Evolutionary conservation across 1,140 invertebrate species (phyloP).

Genomic region (Choristoneura fumiferana): DNA sequence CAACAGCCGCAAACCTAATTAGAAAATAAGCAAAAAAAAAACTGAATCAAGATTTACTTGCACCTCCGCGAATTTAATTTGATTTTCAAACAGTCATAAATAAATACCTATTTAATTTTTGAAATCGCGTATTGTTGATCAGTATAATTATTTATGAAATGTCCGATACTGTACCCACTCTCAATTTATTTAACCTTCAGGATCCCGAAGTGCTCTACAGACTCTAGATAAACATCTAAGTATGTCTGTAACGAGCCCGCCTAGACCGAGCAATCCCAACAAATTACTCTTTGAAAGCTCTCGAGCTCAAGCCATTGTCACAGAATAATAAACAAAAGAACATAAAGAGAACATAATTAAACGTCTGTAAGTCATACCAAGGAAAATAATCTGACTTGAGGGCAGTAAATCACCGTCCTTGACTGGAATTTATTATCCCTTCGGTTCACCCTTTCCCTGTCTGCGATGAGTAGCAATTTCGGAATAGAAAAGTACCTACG

Average conservation of each 20-base stretch:
- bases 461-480: conserved; percentile 21
- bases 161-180: too few species aligned
- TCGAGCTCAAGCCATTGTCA: neutral
- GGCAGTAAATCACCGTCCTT: conserved; percentile 29
- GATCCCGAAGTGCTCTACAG: too few species aligned
- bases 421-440: conserved; percentile 35
- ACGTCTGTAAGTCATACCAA: conserved; percentile 11
- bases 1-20: too few species aligned
- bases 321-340: neutral
- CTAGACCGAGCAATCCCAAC: conserved; percentile 7
- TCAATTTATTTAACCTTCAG: too few species aligned
- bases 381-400: conserved; percentile 31
- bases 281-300: neutral
- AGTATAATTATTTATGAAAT: too few species aligned
- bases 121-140: too few species aligned
- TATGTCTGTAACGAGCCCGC: neutral
- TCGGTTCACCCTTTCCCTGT: conserved; percentile 27
- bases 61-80: too few species aligned
- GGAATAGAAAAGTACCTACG: conserved; percentile 14
- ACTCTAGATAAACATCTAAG: too few species aligned
- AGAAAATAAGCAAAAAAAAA: too few species aligned
- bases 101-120: too few species aligned
- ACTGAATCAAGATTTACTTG: too few species aligned
- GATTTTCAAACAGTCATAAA: too few species aligned
- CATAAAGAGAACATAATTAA: conserved; percentile 3